Evolutionary conservation across 1,140 invertebrate species (phyloP), one percentile per base, ranked within the genome.

Genomic region (Carcinoscorpius rotundicauda): DNA sequence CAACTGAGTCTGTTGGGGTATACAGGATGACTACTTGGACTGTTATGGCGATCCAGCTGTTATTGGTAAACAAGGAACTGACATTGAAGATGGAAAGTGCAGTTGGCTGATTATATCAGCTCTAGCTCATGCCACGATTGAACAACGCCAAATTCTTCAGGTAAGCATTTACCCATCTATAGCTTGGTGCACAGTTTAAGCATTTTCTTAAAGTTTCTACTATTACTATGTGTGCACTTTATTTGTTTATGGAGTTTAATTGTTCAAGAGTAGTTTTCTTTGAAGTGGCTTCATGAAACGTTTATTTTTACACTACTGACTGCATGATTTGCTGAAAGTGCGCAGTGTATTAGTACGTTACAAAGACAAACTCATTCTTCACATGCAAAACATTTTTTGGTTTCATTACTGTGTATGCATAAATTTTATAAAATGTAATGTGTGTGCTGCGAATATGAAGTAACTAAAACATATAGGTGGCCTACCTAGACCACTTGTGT

Each of bases 131-230:
- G 65, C 68, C 51, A 85, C 82, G 70, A 77, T 82, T 0, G 78
- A 83, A 49, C 93, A 97, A 75, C 82, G 81, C 70, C 78, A 85
- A 74, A 78, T 91, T 29, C 82, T 97, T 76, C 79, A 89, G 77
- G 79, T 81, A 72, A 60, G 55, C 48, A 2, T 57, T 8, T 8
- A 2, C n/a, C n/a, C n/a, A 6, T 55, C 6, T 8, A n/a, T 3
- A 8, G 6, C n/a, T 8, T n/a, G n/a, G n/a, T 6, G n/a, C 3
- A 8, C 6, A 8, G 6, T n/a, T 55, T 55, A 6, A 55, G 1
- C 53, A 8, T 6, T 6, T 55, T 55, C 53, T 55, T n/a, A n/a
- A 8, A 6, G 6, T 55, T 8, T 8, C n/a, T 6, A 6, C 53
- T 55, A 55, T 6, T 55, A 1, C 6, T 55, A 3, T 55, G 53